These are phyloP conservation scores for Drosophila sucinea DNA, from an alignment of 1,140 invertebrate genomes.

Conservation along the genomic window DNA sequence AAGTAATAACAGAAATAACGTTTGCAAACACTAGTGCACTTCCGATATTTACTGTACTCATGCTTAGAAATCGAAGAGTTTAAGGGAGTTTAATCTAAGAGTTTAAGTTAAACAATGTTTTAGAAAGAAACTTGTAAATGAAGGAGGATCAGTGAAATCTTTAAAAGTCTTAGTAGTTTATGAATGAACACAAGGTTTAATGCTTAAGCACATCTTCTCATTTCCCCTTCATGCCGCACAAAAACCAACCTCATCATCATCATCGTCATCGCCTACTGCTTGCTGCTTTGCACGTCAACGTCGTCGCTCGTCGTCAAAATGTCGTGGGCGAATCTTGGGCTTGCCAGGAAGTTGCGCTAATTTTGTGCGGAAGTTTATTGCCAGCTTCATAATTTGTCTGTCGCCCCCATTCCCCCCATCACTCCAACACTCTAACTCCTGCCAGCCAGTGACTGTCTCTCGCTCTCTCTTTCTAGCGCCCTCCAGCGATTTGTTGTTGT, in stretches of 20 bases:
- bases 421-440: neutral
- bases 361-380: slow-evolving; percentile 75
- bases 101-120: too few relatives aligned
- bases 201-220: neutral
- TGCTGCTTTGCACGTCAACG: slow-evolving; percentile 36
- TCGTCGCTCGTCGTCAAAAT: slow-evolving; percentile 6
- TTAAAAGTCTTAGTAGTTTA: neutral
- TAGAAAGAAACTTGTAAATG: too few relatives aligned
- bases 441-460: neutral
- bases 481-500: slow-evolving; percentile 10
- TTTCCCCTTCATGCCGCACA: slow-evolving; percentile 31
- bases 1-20: too few relatives aligned
- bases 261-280: slow-evolving; percentile 34
- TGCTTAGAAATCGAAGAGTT: too few relatives aligned
- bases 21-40: too few relatives aligned
- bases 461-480: slow-evolving; percentile 28
- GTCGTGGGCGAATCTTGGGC: slow-evolving; percentile 46
- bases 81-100: too few relatives aligned
- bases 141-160: neutral
- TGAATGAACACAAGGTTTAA: neutral
- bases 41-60: too few relatives aligned
- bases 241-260: slow-evolving; percentile 24
- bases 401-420: neutral
- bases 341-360: slow-evolving; percentile 71
- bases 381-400: slow-evolving; percentile 72